Conservation (phyloP, 2,113 vertebrate genomes). For the Hoplias malabaricus region DNA sequence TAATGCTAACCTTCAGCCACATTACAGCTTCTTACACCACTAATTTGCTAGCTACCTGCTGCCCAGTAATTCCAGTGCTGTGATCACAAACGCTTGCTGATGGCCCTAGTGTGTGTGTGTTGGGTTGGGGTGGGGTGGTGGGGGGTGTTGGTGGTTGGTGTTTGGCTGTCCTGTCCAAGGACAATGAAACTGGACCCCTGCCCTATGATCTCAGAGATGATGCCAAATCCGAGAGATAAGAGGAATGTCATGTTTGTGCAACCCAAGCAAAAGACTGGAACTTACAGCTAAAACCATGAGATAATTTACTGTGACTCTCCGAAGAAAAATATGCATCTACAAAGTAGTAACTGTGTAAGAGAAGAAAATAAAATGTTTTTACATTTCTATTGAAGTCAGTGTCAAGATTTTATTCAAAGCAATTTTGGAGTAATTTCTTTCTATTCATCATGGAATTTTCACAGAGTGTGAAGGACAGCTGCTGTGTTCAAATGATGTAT, state of each 20-base stretch:
- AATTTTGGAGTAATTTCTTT: no score
- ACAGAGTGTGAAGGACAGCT: no score
- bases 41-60: neutral
- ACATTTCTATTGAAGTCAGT: no score
- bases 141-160: neutral
- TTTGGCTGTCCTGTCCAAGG: neutral
- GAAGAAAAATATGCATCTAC: no score
- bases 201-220: neutral
- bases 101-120: no score
- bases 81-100: constrained; percentile 11
- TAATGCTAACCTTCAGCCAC: constrained; percentile 3
- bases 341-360: no score
- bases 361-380: no score
- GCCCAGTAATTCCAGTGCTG: neutral
- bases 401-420: no score
- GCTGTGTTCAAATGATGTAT: no score
- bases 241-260: no score
- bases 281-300: neutral
- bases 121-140: neutral
- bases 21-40: neutral
- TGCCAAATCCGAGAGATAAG: neutral
- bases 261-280: neutral
- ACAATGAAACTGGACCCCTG: neutral
- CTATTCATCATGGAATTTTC: no score
- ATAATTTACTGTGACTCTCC: no score